A percentile compares a stretch with the other conserved stretches of the same genome.
These are phyloP conservation scores for Pristionchus maxplancki DNA, from an alignment of 2,888 invertebrate species.

Conservation along the genomic window DNA sequence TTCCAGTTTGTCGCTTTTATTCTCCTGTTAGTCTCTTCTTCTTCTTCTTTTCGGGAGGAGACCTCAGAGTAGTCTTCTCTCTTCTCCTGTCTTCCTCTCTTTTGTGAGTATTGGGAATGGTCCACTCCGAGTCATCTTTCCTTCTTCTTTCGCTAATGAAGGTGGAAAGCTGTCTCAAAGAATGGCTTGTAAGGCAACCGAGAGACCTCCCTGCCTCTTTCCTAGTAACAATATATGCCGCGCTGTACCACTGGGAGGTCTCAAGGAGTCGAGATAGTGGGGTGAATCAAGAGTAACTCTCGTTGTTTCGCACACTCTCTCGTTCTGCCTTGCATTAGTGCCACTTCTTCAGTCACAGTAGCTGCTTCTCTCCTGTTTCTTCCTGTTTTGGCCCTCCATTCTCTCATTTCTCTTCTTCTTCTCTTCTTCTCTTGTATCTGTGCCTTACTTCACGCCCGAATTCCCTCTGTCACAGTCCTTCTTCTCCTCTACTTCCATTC, in stretches of 20 bases:
- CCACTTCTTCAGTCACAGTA: neutral
- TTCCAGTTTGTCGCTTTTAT: slow-evolving; percentile 11
- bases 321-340: neutral
- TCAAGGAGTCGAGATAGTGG: neutral
- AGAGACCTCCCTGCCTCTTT: neutral
- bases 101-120: neutral
- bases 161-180: slow-evolving; percentile 30
- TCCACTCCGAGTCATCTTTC: neutral
- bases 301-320: neutral
- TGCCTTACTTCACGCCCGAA: slow-evolving; percentile 47
- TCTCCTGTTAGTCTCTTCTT: slow-evolving; percentile 30
- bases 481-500: slow-evolving; percentile 37
- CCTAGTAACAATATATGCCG: neutral
- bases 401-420: slow-evolving; percentile 44
- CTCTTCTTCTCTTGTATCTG: slow-evolving; percentile 38
- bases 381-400: slow-evolving; percentile 18
- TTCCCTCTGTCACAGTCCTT: slow-evolving; percentile 32
- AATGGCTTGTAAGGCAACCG: neutral
- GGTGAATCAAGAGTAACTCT: neutral
- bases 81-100: neutral
- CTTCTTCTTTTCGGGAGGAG: neutral
- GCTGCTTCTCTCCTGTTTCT: neutral
- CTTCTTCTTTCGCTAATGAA: slow-evolving; percentile 28
- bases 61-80: slow-evolving; percentile 17
- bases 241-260: slow-evolving; percentile 4